phyloP scores from a whole-genome alignment of 2,797 vertebrate species.

The Fistularia commersonii region DNA sequence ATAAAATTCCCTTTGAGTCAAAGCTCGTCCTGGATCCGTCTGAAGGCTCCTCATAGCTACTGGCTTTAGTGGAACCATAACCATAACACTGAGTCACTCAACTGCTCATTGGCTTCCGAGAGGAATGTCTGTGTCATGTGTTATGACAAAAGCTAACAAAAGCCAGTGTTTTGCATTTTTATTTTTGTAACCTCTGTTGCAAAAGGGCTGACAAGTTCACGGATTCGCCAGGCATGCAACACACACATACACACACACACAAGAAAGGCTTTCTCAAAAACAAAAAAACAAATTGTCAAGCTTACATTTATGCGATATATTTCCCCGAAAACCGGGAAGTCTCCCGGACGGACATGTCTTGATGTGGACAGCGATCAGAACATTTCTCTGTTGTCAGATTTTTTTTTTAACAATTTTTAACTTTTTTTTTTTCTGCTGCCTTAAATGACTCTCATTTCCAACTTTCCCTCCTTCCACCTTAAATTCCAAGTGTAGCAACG shows the following conservation, averaged over 20 bases:
- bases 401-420: too few relatives aligned
- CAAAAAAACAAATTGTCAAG: too few relatives aligned
- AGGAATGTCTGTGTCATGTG: constrained; percentile 64
- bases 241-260: background rate
- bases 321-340: too few relatives aligned
- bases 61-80: constrained; percentile 61
- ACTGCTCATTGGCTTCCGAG: constrained; percentile 45
- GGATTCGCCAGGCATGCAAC: constrained; percentile 3
- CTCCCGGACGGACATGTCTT: background rate
- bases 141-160: constrained; percentile 52
- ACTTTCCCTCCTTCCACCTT: too few relatives aligned
- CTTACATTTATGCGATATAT: too few relatives aligned
- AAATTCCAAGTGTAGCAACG: too few relatives aligned
- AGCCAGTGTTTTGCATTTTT: constrained; percentile 52
- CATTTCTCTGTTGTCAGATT: too few relatives aligned
- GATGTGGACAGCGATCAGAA: too few relatives aligned
- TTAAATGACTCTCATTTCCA: too few relatives aligned
- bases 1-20: constrained; percentile 35
- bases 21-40: constrained; percentile 41
- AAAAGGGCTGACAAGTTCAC: constrained; percentile 45
- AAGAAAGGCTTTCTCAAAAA: background rate
- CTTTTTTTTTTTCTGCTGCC: too few relatives aligned
- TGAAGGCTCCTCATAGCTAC: constrained; percentile 57
- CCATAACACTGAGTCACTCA: constrained; percentile 59
- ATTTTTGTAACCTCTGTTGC: constrained; percentile 50